These are phyloP conservation scores for Enteromius argenteus DNA, from an alignment of 2,797 vertebrate genomes.

Conservation along the genomic window DNA sequence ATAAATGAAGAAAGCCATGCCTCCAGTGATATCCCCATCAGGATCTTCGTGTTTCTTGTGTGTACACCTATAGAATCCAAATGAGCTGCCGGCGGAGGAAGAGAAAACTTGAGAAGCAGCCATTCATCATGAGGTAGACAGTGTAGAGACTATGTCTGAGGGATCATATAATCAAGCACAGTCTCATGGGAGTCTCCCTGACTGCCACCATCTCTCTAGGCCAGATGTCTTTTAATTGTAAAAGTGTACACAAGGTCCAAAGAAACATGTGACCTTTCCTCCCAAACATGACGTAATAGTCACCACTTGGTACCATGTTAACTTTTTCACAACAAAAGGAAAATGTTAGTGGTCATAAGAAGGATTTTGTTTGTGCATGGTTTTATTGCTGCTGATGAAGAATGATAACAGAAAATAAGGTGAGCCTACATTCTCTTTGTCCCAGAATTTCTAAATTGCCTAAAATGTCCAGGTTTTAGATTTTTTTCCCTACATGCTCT, in stretches of 20 bases:
- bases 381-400: background rate
- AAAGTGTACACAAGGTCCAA: background rate
- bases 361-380: background rate
- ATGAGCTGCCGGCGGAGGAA: conserved; percentile 28
- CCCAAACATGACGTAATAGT: background rate
- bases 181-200: conserved; percentile 46
- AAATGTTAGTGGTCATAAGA: background rate
- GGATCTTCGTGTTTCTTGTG: conserved; percentile 35
- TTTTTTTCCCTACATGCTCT: background rate
- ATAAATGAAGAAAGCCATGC: conserved; percentile 49
- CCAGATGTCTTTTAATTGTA: conserved; percentile 37
- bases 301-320: conserved; percentile 8
- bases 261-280: conserved; percentile 18
- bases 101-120: conserved; percentile 30
- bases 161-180: conserved; percentile 46
- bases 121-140: conserved; percentile 39
- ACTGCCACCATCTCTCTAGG: conserved; percentile 4
- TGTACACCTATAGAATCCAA: conserved; percentile 51
- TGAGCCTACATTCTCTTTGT: background rate
- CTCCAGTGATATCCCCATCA: conserved; percentile 38
- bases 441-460: background rate
- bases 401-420: background rate
- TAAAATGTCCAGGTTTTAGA: background rate
- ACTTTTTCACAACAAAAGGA: background rate
- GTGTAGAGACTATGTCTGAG: conserved; percentile 35